Conservation (phyloP, 2,797 vertebrate genomes). For the Hemibagrus guttatus region DNA sequence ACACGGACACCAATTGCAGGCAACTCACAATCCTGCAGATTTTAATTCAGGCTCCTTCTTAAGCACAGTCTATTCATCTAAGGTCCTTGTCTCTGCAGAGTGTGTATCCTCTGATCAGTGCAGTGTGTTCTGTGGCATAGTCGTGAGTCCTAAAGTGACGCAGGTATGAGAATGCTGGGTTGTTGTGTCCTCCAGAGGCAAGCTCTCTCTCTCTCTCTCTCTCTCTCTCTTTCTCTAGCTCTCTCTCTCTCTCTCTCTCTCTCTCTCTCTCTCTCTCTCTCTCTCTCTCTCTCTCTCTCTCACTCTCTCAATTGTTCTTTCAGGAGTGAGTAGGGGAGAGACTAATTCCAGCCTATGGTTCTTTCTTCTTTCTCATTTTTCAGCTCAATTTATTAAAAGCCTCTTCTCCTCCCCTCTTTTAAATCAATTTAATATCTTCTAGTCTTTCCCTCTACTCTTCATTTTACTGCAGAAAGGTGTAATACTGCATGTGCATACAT, state of each 20-base stretch:
- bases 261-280: neutral
- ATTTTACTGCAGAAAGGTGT: constrained; percentile 10
- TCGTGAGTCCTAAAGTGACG: constrained; percentile 34
- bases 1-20: constrained; percentile 25
- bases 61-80: neutral
- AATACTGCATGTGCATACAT: neutral
- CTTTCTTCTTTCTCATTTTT: neutral
- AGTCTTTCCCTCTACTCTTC: neutral
- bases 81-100: neutral
- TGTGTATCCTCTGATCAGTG: neutral
- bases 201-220: constrained; percentile 5
- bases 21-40: constrained; percentile 5
- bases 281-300: constrained; percentile 21
- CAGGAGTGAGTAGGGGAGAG: neutral
- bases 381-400: constrained; percentile 7
- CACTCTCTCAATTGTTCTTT: constrained; percentile 5
- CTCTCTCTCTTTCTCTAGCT: constrained; percentile 8
- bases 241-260: neutral
- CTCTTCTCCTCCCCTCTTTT: neutral
- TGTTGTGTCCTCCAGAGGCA: constrained; percentile 16
- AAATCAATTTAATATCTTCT: constrained; percentile 8
- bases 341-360: neutral
- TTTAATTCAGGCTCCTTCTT: neutral
- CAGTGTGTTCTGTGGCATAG: neutral
- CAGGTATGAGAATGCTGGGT: constrained; percentile 21